Evolutionary conservation across 2,888 invertebrate genomes (phyloP).

Genomic region (Oithona nana): DNA sequence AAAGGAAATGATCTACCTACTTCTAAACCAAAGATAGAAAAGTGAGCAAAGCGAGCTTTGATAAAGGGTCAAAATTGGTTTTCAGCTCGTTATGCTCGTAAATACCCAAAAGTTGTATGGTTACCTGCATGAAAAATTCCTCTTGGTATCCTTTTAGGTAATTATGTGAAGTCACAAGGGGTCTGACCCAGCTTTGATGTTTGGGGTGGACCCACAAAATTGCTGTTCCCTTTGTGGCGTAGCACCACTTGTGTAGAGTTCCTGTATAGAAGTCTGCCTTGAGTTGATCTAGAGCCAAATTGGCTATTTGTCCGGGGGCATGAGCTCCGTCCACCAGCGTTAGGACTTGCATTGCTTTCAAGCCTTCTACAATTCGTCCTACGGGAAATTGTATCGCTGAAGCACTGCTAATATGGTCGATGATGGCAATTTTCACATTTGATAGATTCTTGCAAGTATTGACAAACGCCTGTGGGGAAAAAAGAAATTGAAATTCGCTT

Average conservation of each 20-base stretch:
- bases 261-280: constrained; percentile 11
- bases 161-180: neutral
- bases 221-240: neutral
- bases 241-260: constrained; percentile 11
- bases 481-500: too few species aligned
- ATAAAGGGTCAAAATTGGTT: too few species aligned
- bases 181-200: neutral
- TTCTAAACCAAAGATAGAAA: too few species aligned
- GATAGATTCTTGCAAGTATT: neutral
- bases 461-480: neutral
- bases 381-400: neutral
- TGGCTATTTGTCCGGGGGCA: constrained; percentile 3
- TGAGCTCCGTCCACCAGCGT: constrained; percentile 4
- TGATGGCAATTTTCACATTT: neutral
- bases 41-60: too few species aligned
- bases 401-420: neutral
- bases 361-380: neutral
- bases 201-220: neutral
- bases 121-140: neutral
- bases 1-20: too few species aligned
- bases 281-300: neutral
- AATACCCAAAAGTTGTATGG: neutral
- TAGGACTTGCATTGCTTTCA: neutral
- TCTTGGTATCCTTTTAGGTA: neutral
- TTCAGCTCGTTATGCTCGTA: too few species aligned